Conservation (phyloP, 2,113 vertebrate species). For the Lepus americanus region DNA sequence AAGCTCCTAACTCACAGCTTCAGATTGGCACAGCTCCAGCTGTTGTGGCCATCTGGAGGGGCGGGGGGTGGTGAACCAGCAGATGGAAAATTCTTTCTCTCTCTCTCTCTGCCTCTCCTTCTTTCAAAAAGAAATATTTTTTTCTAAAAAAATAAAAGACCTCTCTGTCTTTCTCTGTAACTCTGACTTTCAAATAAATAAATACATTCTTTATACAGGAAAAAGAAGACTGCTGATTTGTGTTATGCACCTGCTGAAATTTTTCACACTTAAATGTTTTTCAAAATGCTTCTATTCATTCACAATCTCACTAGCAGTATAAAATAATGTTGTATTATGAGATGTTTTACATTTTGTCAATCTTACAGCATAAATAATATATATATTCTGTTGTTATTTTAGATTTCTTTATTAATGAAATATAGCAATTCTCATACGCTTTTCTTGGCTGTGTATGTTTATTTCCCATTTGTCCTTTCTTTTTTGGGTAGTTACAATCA, state of each 20-base stretch:
- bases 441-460: neutral
- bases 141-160: too few species aligned
- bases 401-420: constrained; percentile 13
- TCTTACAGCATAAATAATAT: neutral
- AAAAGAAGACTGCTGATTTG: neutral
- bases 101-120: too few species aligned
- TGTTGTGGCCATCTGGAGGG: too few species aligned
- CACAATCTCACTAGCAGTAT: neutral
- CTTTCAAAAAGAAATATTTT: too few species aligned
- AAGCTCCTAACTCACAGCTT: too few species aligned
- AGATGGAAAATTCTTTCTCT: too few species aligned
- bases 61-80: too few species aligned
- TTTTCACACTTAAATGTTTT: neutral
- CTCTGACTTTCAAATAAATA: too few species aligned
- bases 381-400: neutral
- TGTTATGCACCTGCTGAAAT: neutral
- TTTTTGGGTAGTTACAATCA: neutral
- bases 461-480: neutral
- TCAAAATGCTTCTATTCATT: constrained; percentile 35
- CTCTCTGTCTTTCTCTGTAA: too few species aligned
- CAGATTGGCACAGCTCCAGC: too few species aligned
- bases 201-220: too few species aligned
- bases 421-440: neutral
- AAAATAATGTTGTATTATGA: neutral
- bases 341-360: neutral